These are phyloP conservation scores for Paramisgurnus dabryanus DNA, from an alignment of 2,113 vertebrate species.

Conservation along the genomic window DNA sequence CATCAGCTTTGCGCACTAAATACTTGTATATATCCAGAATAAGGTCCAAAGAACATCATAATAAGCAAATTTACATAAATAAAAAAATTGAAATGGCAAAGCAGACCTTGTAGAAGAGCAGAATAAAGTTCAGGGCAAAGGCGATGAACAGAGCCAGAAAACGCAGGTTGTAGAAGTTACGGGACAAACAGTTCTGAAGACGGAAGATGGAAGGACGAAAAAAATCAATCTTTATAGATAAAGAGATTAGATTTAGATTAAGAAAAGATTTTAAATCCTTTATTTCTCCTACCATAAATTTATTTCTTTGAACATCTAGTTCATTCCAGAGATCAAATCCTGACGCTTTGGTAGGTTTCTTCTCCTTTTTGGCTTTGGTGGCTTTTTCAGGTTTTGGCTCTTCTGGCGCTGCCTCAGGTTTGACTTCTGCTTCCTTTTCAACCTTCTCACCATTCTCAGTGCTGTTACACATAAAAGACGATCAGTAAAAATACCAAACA, in stretches of 20 bases:
- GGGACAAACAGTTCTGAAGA: slow-evolving; percentile 87
- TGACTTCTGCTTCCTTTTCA: slow-evolving; percentile 65
- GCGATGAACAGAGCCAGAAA: slow-evolving; percentile 90
- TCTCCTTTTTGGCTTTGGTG: slow-evolving; percentile 66
- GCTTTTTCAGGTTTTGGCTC: slow-evolving; percentile 62
- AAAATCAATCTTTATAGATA: not conserved
- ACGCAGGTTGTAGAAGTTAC: slow-evolving; percentile 93
- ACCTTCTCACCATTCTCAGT: slow-evolving; percentile 84
- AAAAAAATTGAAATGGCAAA: not conserved
- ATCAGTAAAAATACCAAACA: not conserved
- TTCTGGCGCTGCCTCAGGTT: slow-evolving; percentile 49
- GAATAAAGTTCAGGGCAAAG: slow-evolving; percentile 93
- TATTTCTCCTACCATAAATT: slow-evolving; percentile 82
- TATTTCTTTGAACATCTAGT: slow-evolving; percentile 86
- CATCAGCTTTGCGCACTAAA: no score
- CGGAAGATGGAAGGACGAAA: not conserved
- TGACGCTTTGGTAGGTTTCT: slow-evolving; percentile 64
- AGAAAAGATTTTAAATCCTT: not conserved
- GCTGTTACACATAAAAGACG: slow-evolving; percentile 64
- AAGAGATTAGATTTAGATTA: not conserved
- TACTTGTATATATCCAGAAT: no score
- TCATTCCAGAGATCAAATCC: slow-evolving; percentile 89
- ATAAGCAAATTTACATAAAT: not conserved
- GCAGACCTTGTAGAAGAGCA: slow-evolving; percentile 88
- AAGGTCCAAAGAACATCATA: not conserved